Conservation (phyloP, 2,113 vertebrate genomes). For the Myxocyprinus asiaticus region DNA sequence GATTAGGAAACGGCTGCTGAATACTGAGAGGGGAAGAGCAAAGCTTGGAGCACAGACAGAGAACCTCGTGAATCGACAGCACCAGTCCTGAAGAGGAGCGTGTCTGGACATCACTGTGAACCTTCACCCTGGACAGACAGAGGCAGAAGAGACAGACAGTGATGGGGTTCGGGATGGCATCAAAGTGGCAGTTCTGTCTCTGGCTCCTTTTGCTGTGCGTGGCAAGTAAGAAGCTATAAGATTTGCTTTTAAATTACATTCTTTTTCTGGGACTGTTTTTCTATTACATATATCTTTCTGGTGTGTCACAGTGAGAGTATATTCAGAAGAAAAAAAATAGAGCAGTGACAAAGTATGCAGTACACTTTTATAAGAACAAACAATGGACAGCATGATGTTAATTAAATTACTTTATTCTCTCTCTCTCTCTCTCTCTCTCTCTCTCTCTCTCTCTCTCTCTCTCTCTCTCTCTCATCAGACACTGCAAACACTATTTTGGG, state of each 20-base stretch:
- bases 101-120: slow-evolving; percentile 32
- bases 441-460: slow-evolving; percentile 2
- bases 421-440: slow-evolving; percentile 46
- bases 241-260: neutral
- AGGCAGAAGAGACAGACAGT: neutral
- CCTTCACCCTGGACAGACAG: slow-evolving; percentile 9
- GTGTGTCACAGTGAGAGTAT: too few relatives aligned
- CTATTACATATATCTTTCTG: too few relatives aligned
- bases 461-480: neutral
- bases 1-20: neutral
- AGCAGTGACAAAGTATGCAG: too few relatives aligned
- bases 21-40: slow-evolving; percentile 1
- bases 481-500: too few relatives aligned
- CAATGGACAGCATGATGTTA: too few relatives aligned
- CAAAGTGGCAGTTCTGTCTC: slow-evolving; percentile 24
- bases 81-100: neutral
- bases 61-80: neutral
- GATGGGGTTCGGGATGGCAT: slow-evolving; percentile 14
- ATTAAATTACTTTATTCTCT: slow-evolving; percentile 2
- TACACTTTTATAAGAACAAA: too few relatives aligned
- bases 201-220: slow-evolving; percentile 39
- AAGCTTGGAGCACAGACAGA: too few relatives aligned
- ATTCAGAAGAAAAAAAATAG: too few relatives aligned
- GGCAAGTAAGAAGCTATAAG: slow-evolving; percentile 35
- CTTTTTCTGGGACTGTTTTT: too few relatives aligned